These are phyloP conservation scores for Stigmatopora argus DNA, from an alignment of 2,113 vertebrate species.

Conservation along the genomic window DNA sequence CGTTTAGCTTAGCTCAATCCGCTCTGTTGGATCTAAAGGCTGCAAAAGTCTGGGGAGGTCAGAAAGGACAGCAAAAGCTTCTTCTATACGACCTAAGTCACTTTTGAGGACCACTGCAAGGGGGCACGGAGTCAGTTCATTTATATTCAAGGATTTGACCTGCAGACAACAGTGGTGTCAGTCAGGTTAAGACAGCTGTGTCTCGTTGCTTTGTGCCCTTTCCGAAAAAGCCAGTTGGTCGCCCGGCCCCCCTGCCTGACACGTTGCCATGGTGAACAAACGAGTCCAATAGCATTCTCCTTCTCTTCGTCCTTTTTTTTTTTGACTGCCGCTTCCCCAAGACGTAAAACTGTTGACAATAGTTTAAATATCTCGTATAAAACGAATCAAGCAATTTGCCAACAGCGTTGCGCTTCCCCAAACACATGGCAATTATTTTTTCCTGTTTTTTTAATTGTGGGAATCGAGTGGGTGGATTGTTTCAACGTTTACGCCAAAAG, in stretches of 20 bases:
- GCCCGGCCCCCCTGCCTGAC: conserved; percentile 23
- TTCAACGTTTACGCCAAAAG: neutral
- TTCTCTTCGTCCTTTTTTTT: conserved; percentile 53
- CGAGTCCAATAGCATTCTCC: conserved; percentile 50
- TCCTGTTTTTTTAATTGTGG: conserved; percentile 12
- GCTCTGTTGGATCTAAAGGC: conserved; percentile 53
- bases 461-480: conserved; percentile 17
- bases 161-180: conserved; percentile 56
- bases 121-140: conserved; percentile 56
- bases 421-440: conserved; percentile 34
- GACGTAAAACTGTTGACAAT: conserved; percentile 40
- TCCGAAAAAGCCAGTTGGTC: conserved; percentile 51
- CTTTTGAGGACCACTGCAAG: conserved; percentile 53
- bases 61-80: conserved; percentile 43
- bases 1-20: conserved; percentile 54
- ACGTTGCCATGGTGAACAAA: conserved; percentile 68
- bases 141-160: conserved; percentile 77
- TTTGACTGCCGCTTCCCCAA: conserved; percentile 38
- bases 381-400: conserved; percentile 15
- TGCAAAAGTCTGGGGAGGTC: conserved; percentile 62
- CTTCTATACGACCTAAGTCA: conserved; percentile 51
- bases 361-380: conserved; percentile 35
- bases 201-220: conserved; percentile 48
- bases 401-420: conserved; percentile 9
- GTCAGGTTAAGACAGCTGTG: conserved; percentile 62